Evolutionary conservation across 2,113 vertebrate genomes (phyloP).

Genomic region (Neopipo cinnamomea): DNA sequence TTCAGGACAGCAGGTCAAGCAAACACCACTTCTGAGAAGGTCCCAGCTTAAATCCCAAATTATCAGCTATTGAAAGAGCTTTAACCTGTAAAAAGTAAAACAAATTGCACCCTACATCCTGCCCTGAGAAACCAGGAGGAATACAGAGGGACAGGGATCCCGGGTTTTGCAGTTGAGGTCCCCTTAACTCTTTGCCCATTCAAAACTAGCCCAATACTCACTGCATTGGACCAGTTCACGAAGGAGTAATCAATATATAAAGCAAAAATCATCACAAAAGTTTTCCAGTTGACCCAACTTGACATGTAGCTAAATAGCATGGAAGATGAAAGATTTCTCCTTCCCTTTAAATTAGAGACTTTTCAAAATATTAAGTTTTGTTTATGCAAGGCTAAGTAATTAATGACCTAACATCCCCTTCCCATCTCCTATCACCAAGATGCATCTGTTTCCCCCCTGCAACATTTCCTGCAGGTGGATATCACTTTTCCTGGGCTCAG

Average conservation of each 20-base stretch:
- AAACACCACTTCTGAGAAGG: neutral
- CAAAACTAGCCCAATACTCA: neutral
- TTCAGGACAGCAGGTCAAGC: neutral
- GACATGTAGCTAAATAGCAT: neutral
- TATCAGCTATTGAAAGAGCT: neutral
- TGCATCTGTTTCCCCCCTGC: slow-evolving; percentile 77
- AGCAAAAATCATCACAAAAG: neutral
- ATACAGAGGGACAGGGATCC: neutral
- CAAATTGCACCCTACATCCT: neutral
- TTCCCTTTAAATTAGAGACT: slow-evolving; percentile 55
- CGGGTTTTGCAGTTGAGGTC: neutral
- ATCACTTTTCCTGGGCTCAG: slow-evolving; percentile 37
- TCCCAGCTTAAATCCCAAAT: neutral
- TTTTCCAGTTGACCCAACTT: neutral
- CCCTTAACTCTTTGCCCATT: neutral
- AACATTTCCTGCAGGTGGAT: slow-evolving; percentile 71
- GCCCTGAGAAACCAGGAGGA: neutral
- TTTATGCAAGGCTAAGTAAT: slow-evolving; percentile 72
- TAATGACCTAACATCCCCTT: slow-evolving; percentile 78
- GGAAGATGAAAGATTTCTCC: slow-evolving; percentile 50
- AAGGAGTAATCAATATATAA: neutral
- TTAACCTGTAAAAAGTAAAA: neutral
- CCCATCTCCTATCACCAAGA: slow-evolving; percentile 72
- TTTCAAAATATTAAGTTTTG: slow-evolving; percentile 69
- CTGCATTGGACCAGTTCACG: neutral